Base-by-base conservation (phyloP, 2,888 invertebrate species). In the Rosalia funebris region DNA sequence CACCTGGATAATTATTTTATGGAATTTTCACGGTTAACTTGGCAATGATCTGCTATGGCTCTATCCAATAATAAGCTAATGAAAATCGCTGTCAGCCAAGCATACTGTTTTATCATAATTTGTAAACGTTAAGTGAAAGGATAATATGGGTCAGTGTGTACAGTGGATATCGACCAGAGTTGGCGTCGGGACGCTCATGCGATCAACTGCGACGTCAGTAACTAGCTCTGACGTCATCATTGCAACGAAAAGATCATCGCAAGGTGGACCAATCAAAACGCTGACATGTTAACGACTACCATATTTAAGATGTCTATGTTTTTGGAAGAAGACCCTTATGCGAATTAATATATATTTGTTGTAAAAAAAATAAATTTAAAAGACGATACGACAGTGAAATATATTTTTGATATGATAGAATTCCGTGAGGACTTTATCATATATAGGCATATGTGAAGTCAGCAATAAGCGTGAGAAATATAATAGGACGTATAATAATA, bases 111-210 rank as follows among this genome's bases (percentile, higher is more conserved):
- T 62, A 66, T 58, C 47, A 59, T 57, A 65, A 60, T 67, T 57
- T 58, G 55, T 59, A 61, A 69, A 63, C 56, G 65, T 54, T 66
- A 73, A 75, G 75, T 76, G 75, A 75, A 75, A 76, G 73, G 75
- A 60, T 56, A 71, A 79, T 78, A 76, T 79, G 78, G 79, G 79
- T 79, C 79, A 79, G 76, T 78, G 72, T 75, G 78, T 74, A 73
- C 74, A 70, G 56, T 57, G 57, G 56, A 52, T 74, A 76, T 76
- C 75, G 75, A 75, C 64, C 68, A 55, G 50, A 57, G 42, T 32
- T 62, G 65, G 64, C 68, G 70, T 66, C 71, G 72, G 70, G 72
- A 66, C 66, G 64, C 54, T 54, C 55, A 58, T 62, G 61, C 63
- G 47, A 61, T 59, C 54, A 59, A 50, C 66, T 41, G 56, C 61